These are phyloP conservation scores for Gambusia affinis DNA, from an alignment of 2,113 vertebrate genomes.

Conservation along the genomic window DNA sequence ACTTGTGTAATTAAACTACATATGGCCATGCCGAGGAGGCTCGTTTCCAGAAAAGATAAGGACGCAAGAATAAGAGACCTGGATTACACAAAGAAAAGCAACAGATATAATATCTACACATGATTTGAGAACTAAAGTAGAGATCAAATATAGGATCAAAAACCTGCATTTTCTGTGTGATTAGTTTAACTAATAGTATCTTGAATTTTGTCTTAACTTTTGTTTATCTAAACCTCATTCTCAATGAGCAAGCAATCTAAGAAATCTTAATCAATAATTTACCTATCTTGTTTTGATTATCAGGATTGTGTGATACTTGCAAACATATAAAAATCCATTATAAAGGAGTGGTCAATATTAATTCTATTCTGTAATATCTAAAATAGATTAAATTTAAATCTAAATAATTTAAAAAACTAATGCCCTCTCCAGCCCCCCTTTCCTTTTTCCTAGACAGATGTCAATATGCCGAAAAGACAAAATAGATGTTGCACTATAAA, in stretches of 20 bases:
- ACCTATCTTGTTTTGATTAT: conserved; percentile 33
- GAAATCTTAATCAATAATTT: neutral
- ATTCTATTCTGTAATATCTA: conserved; percentile 48
- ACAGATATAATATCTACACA: neutral
- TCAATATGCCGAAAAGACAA: conserved; percentile 69
- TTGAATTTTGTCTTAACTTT: neutral
- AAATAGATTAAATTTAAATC: conserved; percentile 46
- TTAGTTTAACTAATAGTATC: neutral
- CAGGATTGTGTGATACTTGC: conserved; percentile 8
- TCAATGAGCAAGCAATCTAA: neutral
- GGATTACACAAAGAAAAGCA: neutral
- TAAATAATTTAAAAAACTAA: conserved; percentile 40
- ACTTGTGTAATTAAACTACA: conserved; percentile 45
- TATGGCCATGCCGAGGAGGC: conserved; percentile 19
- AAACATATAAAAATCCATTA: neutral
- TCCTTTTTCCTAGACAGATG: conserved; percentile 69
- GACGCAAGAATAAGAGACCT: neutral
- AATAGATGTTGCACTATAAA: conserved; percentile 72
- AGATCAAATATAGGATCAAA: conserved; percentile 7
- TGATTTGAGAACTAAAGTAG: neutral
- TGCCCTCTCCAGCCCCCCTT: conserved; percentile 19
- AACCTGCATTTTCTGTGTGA: conserved; percentile 2
- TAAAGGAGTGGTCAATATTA: conserved; percentile 27
- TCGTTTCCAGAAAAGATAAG: conserved; percentile 53
- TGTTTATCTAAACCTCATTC: neutral